Conservation (phyloP, 1,140 invertebrate genomes). For the Lerema accius region DNA sequence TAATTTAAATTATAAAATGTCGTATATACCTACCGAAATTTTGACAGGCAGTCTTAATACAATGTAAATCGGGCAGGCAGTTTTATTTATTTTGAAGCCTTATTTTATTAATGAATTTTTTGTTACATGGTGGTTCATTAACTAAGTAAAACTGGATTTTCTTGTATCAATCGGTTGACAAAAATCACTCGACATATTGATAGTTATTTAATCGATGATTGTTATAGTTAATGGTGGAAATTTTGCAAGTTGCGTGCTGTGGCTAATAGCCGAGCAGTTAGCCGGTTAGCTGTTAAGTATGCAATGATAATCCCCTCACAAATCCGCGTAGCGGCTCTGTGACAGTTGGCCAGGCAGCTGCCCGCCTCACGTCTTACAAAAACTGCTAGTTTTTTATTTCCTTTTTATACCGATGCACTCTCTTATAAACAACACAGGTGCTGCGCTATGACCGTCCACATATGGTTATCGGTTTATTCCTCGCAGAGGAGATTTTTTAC, state of each 20-base stretch:
- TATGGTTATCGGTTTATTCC: slow-evolving; percentile 73
- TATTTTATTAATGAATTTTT: slow-evolving; percentile 24
- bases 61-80: too few relatives aligned
- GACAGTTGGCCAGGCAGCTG: slow-evolving; percentile 79
- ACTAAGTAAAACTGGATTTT: too few relatives aligned
- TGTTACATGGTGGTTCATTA: too few relatives aligned
- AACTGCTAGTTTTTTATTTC: slow-evolving; percentile 75
- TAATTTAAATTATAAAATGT: too few relatives aligned
- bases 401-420: slow-evolving; percentile 77
- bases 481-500: slow-evolving; percentile 62
- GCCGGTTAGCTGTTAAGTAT: slow-evolving; percentile 48
- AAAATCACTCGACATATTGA: too few relatives aligned
- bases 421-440: slow-evolving; percentile 82
- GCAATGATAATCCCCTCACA: slow-evolving; percentile 66
- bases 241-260: slow-evolving; percentile 26
- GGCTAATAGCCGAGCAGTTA: slow-evolving; percentile 61
- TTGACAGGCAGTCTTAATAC: too few relatives aligned
- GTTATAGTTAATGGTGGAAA: slow-evolving; percentile 20
- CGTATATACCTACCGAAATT: too few relatives aligned
- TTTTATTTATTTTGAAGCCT: slow-evolving; percentile 16
- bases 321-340: slow-evolving; percentile 72
- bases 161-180: too few relatives aligned
- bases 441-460: slow-evolving; percentile 73
- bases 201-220: too few relatives aligned
- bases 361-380: slow-evolving; percentile 73